These are phyloP conservation scores for Andrena marginata DNA, from an alignment of 2,888 invertebrate species.

Conservation along the genomic window DNA sequence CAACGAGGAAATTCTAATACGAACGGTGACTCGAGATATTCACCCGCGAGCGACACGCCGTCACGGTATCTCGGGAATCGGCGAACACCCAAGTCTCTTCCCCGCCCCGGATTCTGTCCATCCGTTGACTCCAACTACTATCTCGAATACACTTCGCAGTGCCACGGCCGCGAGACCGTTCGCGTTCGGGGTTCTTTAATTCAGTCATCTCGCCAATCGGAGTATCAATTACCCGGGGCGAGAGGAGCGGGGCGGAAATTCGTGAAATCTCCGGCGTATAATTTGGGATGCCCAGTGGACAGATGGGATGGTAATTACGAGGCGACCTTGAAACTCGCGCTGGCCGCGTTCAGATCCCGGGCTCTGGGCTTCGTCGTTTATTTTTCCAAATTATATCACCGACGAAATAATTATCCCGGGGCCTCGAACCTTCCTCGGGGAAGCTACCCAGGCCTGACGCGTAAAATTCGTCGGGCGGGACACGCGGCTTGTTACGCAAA, in stretches of 20 bases:
- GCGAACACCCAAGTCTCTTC: background rate
- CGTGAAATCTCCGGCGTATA: slow-evolving; percentile 41
- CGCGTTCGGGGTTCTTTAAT: slow-evolving; percentile 33
- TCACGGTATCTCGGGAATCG: background rate
- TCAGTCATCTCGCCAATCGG: slow-evolving; percentile 54
- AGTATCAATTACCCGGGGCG: slow-evolving; percentile 44
- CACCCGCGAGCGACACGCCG: slow-evolving; percentile 6
- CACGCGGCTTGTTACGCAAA: background rate
- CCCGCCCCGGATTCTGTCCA: background rate
- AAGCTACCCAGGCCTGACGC: background rate
- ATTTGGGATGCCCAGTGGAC: slow-evolving; percentile 48
- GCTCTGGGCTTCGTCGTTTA: background rate
- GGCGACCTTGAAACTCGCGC: slow-evolving; percentile 23
- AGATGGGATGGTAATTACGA: slow-evolving; percentile 50
- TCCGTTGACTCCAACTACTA: background rate
- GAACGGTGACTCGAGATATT: slow-evolving; percentile 66
- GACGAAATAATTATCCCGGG: slow-evolving; percentile 2
- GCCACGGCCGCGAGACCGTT: slow-evolving; percentile 37
- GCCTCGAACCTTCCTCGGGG: background rate
- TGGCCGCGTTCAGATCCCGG: background rate
- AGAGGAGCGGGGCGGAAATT: slow-evolving; percentile 24
- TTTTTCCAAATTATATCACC: slow-evolving; percentile 16
- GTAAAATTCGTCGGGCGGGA: background rate
- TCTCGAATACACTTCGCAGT: slow-evolving; percentile 22
- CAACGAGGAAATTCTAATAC: slow-evolving; percentile 63